These are phyloP conservation scores for Malaclemys terrapin DNA, from an alignment of 2,113 vertebrate genomes.

Conservation along the genomic window DNA sequence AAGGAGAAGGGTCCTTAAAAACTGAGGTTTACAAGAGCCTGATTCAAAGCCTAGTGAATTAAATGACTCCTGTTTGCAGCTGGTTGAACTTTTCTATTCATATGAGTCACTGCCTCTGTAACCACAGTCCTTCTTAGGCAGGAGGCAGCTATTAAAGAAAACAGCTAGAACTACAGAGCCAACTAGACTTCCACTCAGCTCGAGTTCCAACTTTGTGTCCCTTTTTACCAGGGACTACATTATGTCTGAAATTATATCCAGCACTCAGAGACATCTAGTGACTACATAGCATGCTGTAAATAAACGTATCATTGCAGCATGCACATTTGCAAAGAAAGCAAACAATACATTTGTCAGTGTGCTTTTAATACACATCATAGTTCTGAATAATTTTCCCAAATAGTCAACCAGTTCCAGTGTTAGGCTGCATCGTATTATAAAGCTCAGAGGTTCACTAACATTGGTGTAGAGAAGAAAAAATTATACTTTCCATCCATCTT, in stretches of 20 bases:
- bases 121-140: not conserved
- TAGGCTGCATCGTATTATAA: not conserved
- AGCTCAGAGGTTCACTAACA: not conserved
- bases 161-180: accelerated
- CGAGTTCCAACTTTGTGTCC: not conserved
- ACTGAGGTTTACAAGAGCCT: not conserved
- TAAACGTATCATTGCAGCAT: not conserved
- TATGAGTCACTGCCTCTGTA: not conserved
- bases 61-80: not conserved
- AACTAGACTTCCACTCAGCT: not conserved
- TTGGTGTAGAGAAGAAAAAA: not conserved
- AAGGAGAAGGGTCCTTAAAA: not conserved
- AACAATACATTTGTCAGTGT: not conserved
- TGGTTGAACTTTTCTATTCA: not conserved
- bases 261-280: not conserved
- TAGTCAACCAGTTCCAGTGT: not conserved
- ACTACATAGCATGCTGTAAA: not conserved
- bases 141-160: not conserved
- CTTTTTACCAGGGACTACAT: not conserved
- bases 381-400: not conserved
- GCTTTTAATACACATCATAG: not conserved
- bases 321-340: not conserved
- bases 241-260: not conserved
- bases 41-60: not conserved
- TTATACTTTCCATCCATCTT: not conserved